Percentiles rank a stretch among this genome's conserved stretches.
phyloP scores from a whole-genome alignment of 2,113 vertebrate genomes.

The Alces alces region DNA sequence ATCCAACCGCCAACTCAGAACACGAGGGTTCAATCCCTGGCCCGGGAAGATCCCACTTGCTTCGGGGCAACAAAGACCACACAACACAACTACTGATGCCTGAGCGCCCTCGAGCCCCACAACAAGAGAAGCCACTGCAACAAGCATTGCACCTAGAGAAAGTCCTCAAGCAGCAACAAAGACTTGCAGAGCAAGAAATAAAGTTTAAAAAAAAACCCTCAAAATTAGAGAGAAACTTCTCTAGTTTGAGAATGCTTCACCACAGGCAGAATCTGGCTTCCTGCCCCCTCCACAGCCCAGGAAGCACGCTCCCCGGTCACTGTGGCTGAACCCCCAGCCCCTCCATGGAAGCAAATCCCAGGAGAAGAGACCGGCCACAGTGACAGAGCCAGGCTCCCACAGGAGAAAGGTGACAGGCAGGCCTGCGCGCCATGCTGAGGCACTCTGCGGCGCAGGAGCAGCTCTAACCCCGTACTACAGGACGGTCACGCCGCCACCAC shows the following conservation, averaged over 20 bases:
- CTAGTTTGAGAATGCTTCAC: accelerated
- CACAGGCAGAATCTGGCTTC: neutral
- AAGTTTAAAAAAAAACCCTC: neutral
- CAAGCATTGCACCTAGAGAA: accelerated
- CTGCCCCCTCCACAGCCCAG: neutral
- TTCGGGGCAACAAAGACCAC: neutral
- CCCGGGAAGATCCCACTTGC: neutral
- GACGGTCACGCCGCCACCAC: accelerated
- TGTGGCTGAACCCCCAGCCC: neutral
- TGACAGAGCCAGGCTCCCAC: neutral
- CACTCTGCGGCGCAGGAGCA: no score
- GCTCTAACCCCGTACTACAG: accelerated
- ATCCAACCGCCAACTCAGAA: neutral
- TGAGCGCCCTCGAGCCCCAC: neutral
- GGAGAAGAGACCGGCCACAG: accelerated
- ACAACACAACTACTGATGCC: neutral
- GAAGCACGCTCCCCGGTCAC: neutral
- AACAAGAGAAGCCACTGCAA: neutral
- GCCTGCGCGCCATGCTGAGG: neutral
- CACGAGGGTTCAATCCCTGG: neutral
- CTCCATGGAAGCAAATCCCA: neutral
- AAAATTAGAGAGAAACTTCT: accelerated
- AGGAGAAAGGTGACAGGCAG: neutral
- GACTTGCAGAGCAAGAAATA: accelerated
- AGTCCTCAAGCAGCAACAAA: neutral